Base-by-base conservation (phyloP, 2,888 invertebrate species). In the Hofmannophila pseudospretella region DNA sequence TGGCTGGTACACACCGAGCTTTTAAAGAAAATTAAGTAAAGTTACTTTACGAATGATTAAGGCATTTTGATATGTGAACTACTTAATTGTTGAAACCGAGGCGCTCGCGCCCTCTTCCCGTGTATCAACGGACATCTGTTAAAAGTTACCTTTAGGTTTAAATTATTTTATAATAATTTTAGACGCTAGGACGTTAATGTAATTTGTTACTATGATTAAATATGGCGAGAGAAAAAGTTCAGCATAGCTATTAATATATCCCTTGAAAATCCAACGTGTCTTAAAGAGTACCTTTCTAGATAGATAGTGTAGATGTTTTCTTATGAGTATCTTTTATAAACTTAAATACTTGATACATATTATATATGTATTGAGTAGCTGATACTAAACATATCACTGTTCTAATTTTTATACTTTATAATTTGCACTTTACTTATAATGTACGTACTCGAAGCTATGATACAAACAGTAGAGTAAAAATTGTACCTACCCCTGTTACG, bases 91-190 rank as follows among this genome's bases (percentile, higher is more conserved):
- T 57, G 27, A 22, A 54, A 51, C 45, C 41, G 40, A 13, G 32
- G 30, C 32, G 23, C 31, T 27, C 16, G 22, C 7, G 32, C 28
- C 11, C 34, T 39, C 32, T 32, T 7, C 9, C 27, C 25, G 37
- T 2, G 30, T 36, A 38, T 25, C 13, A 25, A 26, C 25, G 33
- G 12, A 12, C 28, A 37, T 34, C 38, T 72, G 77, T 75, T 76
- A 72, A 71, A 76, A 85, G 86, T 86, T 86, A 86, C 86, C 86
- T 80, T 78, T 81, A 77, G 76, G 67, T 70, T 78, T 78, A 78
- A 77, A 70, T 80, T 74, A 78, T 81, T 79, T 66, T 61, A 66
- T 72, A 70, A 68, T 71, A 73, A 62, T 65, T 69, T 73, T 78
- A 78, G 77, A 71, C 61, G 72, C 76, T 85, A 84, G 74, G 72